phyloP scores from a whole-genome alignment of 2,888 invertebrate genomes.

The Ornithoptera alexandrae region DNA sequence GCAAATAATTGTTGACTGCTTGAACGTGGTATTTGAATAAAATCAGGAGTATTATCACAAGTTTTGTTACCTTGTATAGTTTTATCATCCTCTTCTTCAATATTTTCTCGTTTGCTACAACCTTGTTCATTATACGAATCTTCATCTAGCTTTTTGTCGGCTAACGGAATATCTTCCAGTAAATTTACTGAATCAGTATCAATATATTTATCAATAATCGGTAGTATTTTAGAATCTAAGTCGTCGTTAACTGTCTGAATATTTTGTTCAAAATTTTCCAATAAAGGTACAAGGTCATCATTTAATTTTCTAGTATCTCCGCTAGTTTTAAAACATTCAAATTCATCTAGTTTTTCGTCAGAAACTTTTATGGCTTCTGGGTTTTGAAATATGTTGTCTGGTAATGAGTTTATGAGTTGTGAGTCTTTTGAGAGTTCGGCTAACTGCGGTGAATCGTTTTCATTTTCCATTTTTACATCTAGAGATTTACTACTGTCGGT shows the following conservation, averaged over 20 bases:
- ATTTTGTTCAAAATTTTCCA: conserved; percentile 3
- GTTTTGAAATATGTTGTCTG: neutral
- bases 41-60: conserved; percentile 55
- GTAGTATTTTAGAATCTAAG: neutral
- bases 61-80: conserved; percentile 12
- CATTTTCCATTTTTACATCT: neutral
- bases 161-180: neutral
- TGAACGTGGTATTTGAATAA: conserved; percentile 58
- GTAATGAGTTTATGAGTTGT: neutral
- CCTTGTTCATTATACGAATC: neutral
- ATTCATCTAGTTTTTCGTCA: conserved; percentile 4
- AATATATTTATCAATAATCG: neutral
- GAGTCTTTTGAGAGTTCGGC: neutral
- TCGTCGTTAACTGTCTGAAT: neutral
- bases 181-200: neutral
- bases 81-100: conserved; percentile 38
- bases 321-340: neutral
- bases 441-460: neutral
- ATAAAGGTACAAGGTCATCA: neutral
- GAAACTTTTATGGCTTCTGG: neutral
- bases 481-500: neutral
- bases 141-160: neutral
- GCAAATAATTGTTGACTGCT: conserved; percentile 56
- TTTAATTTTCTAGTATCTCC: neutral
- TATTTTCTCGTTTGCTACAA: conserved; percentile 40